Conservation (phyloP, 30 jellyfish, hydroid and myxozoan genomes). For the Cassiopea andromeda region DNA sequence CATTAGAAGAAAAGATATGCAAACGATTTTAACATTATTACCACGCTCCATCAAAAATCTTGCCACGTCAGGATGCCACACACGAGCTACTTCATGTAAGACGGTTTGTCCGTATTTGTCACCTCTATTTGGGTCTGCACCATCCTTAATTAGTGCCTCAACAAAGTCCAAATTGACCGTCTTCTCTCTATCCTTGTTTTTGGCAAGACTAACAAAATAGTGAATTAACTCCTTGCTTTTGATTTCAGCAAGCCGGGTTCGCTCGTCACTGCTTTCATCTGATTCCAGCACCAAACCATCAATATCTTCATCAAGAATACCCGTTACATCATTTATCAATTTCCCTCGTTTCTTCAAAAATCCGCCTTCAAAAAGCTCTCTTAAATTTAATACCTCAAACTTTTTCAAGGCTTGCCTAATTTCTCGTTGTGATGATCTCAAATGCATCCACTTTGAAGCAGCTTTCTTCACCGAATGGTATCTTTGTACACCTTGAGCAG, state of each 20-base stretch:
- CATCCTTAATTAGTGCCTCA: slow-evolving; percentile 49
- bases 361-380: slow-evolving; percentile 25
- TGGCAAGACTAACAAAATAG: slow-evolving; percentile 59
- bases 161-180: slow-evolving; percentile 53
- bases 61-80: slow-evolving; percentile 88
- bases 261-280: neutral
- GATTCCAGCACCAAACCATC: slow-evolving; percentile 16
- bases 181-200: slow-evolving; percentile 35
- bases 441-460: slow-evolving; percentile 61
- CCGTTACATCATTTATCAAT: slow-evolving; percentile 17
- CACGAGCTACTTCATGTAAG: slow-evolving; percentile 80
- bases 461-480: slow-evolving; percentile 35
- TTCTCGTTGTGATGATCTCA: slow-evolving; percentile 28
- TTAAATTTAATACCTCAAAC: slow-evolving; percentile 33
- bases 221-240: slow-evolving; percentile 61
- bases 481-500: neutral
- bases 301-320: slow-evolving; percentile 48
- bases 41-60: slow-evolving; percentile 70
- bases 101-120: slow-evolving; percentile 82
- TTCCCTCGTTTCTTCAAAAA: neutral
- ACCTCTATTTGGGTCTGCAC: slow-evolving; percentile 69
- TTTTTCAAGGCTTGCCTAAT: neutral
- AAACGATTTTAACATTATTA: neutral
- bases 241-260: neutral
- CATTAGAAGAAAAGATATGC: no score